Evolutionary conservation across 2,113 vertebrate species (phyloP).

Genomic region (Neopipo cinnamomea): DNA sequence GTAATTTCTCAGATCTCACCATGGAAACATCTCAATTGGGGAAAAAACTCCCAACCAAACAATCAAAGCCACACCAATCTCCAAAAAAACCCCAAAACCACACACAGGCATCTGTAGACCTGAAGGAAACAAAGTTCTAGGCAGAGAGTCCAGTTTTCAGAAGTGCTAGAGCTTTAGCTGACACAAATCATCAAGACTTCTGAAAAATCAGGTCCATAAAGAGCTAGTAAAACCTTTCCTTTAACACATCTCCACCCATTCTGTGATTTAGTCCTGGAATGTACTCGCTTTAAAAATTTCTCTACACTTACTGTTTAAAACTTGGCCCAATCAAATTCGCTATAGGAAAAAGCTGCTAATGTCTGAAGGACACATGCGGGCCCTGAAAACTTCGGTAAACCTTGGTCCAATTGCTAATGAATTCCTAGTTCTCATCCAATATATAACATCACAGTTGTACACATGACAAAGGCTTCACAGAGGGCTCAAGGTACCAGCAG

Average conservation of each 20-base stretch:
- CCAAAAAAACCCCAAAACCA: not conserved
- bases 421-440: conserved; percentile 49
- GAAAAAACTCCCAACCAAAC: not conserved
- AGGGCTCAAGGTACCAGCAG: not conserved
- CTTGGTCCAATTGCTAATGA: conserved; percentile 28
- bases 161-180: not conserved
- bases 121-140: not conserved
- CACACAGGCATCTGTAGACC: not conserved
- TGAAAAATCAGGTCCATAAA: not conserved
- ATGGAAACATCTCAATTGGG: not conserved
- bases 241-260: conserved; percentile 8
- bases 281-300: not conserved
- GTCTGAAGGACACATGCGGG: not conserved
- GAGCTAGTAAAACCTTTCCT: not conserved
- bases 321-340: conserved; percentile 10
- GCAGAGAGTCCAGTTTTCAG: not conserved
- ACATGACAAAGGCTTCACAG: not conserved
- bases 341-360: conserved; percentile 59
- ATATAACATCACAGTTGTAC: not conserved
- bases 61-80: not conserved
- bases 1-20: not conserved
- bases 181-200: not conserved
- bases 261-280: conserved; percentile 19
- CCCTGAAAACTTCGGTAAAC: not conserved
- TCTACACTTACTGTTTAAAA: conserved; percentile 21